Evolutionary conservation across 2,113 vertebrate genomes (phyloP), one percentile per base, ranked within the genome.

Genomic region (Cervus canadensis): DNA sequence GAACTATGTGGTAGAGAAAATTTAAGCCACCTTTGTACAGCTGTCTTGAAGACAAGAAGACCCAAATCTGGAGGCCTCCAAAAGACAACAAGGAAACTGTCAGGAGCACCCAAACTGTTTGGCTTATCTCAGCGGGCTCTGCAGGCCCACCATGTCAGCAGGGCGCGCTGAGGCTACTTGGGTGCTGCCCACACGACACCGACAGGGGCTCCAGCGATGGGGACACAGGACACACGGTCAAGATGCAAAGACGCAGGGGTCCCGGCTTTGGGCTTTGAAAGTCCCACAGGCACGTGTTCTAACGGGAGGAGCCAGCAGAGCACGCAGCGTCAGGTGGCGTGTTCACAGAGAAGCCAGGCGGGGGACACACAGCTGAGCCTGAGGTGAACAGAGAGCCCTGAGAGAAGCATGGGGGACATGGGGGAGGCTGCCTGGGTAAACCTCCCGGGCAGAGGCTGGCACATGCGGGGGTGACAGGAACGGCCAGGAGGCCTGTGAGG

Each of bases 111-210:
- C 45, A 45, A 48, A 86, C 64, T 17, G 9, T 15, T 33, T 12
- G 23, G 45, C 60, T 81, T n/a, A 14, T 43, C 19, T 33, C 12
- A 26, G 21, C 26, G 13, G 71, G n/a, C 60, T 82, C 43, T 86
- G n/a, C 60, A 50, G 25, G 30, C 57, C 52, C 33, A 14, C 91
- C 26, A 0, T 17, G 28, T 48, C 30, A 57, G 59, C 17, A 7
- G 36, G 30, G 23, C 2, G 17, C 7, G 60, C 8, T 0, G 3
- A n/a, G 30, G 16, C 17, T 13, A 36, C 9, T 2, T 9, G 6
- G n/a, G 59, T 19, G 40, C 30, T 10, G 64, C 3, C 12, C 76
- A 93, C 67, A 93, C 36, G 9, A 13, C 13, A 48, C 56, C 13
- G 23, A 4, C 23, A 12, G 40, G 19, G 50, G 11, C 28, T 23